Evolutionary conservation across 2,113 vertebrate genomes (phyloP), one percentile per base, ranked within the genome.

Genomic region (Bettongia penicillata): DNA sequence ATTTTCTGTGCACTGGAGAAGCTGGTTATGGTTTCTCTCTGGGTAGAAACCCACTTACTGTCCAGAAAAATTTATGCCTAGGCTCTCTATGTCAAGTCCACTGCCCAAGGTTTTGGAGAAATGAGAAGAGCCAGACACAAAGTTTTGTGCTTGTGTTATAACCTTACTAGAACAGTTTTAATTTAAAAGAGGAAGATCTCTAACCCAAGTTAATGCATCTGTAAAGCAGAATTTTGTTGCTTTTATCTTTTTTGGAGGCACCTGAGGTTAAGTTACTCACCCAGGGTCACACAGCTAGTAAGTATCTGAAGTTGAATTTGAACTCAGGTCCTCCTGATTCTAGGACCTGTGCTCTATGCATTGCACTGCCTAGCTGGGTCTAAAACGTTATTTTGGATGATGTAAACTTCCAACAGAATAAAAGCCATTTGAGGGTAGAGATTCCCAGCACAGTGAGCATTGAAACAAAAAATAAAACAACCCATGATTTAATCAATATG

Each of bases 1-100:
- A 95, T 97, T 96, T 95, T 95, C 97, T 97, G 52, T 91, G 96
- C 37, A 50, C 47, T 8, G 48, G 23, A 19, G 93, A 93, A 92
- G 91, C 96, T 94, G 52, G 91, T 93, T 50, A 48, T 57, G 24
- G 22, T 93, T 94, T 97, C 51, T 94, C 52, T 51, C 26, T 61
- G 61, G 37, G 37, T 47, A 16, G 53, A 49, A 93, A 93, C 37
- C 51, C 47, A 68, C 0, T 23, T 95, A 50, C 47, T 90, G 89
- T 28, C 23, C 89, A 50, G 48, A 90, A 50, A 90, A 90, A 90
- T 26, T 49, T 90, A 50, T 50, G 26, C 16, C 48, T 28, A 90
- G 48, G 12, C 47, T 96, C 90, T 52, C 31, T 51, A 26, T 31
- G 28, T 93, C 90, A 77, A n/a, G 37, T 19, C 16, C 14, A 19